Percentiles rank a stretch among this genome's conserved stretches.
These are phyloP conservation scores for Sitophilus oryzae DNA, from an alignment of 1,140 invertebrate species.

Conservation along the genomic window DNA sequence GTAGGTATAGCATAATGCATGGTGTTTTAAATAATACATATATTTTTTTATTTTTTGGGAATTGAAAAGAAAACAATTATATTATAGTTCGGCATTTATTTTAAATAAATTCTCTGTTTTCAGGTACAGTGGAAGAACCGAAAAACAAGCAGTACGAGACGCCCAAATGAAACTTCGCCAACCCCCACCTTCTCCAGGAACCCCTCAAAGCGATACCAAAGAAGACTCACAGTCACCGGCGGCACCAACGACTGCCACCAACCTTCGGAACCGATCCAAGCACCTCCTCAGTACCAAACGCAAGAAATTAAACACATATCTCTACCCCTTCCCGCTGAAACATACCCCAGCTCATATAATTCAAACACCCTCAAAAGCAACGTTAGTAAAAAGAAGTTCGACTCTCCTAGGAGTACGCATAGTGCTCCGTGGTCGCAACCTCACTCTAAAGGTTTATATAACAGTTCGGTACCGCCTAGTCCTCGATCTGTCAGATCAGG, in stretches of 20 bases:
- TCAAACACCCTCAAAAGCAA: slow-evolving; percentile 19
- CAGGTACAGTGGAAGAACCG: slow-evolving; percentile 55
- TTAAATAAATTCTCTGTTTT: slow-evolving; percentile 34
- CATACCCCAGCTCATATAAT: slow-evolving; percentile 31
- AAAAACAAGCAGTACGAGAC: slow-evolving; percentile 58
- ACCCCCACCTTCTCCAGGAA: slow-evolving; percentile 77
- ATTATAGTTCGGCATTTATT: no score
- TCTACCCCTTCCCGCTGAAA: slow-evolving; percentile 52
- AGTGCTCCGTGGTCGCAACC: slow-evolving; percentile 77
- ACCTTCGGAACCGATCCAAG: slow-evolving; percentile 6
- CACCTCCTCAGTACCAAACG: slow-evolving; percentile 34
- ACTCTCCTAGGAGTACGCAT: slow-evolving; percentile 72
- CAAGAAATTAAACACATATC: slow-evolving; percentile 56
- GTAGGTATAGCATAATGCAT: no score
- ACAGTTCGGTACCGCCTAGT: slow-evolving; percentile 55
- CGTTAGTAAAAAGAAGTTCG: slow-evolving; percentile 44
- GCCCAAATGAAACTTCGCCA: slow-evolving; percentile 55
- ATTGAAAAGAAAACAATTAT: no score
- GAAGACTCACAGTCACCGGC: slow-evolving; percentile 9
- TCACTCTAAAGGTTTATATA: slow-evolving; percentile 64
- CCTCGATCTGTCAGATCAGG: slow-evolving; percentile 65
- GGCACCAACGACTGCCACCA: slow-evolving; percentile 7
- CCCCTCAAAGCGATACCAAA: slow-evolving; percentile 79
- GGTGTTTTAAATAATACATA: no score
- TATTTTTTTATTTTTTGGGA: no score